Base-by-base conservation (phyloP, 2,888 invertebrate genomes). In the Stratiomys singularior region DNA sequence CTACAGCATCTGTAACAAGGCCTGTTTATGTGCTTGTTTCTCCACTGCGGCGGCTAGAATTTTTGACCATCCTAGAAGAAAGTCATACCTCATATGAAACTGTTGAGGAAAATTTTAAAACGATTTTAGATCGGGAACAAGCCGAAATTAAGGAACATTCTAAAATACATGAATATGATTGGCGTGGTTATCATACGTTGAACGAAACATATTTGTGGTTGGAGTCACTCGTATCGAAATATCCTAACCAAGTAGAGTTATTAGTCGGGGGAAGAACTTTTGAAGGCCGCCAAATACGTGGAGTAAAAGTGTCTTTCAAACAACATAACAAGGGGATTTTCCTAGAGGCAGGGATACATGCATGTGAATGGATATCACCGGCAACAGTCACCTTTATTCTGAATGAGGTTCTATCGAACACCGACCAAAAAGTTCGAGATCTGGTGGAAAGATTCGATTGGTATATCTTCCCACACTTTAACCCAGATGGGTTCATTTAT, bases 401-500 rank as follows among this genome's bases (percentile, higher is more conserved):
- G 37, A 88, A 90, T 80, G 84, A 89, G 83, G 80, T 91, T 15
- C 82, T 90, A 23, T 87, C 86, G 9, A 88, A 87, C 77, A 81
- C 80, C 0, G 86, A 89, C 81, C 78, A 85, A 0, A 79, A 81
- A 11, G 82, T 87, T 7, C 83, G 87, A 21, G 79, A 82, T 21
- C 82, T 90, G 76, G 87, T 89, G 1, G 87, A 89, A 81, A 84
- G 85, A 76, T 89, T 89, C 80, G 90, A 91, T 82, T 91, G 92
- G 90, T 91, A 92, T 85, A 89, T 93, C 79, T 87, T 93, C 85
- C 93, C 93, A 0, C 88, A 92, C 46, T 86, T 90, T 78, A 93
- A 93, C 86, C 93, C 93, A 0, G 93, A 93, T 81, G 92, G 92
- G 1, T 93, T 93, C 83, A 92, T 91, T 82, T 92, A 90, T 83